phyloP scores from a whole-genome alignment of 2,888 invertebrate species.

The Mongoloraphidia duomilia region DNA sequence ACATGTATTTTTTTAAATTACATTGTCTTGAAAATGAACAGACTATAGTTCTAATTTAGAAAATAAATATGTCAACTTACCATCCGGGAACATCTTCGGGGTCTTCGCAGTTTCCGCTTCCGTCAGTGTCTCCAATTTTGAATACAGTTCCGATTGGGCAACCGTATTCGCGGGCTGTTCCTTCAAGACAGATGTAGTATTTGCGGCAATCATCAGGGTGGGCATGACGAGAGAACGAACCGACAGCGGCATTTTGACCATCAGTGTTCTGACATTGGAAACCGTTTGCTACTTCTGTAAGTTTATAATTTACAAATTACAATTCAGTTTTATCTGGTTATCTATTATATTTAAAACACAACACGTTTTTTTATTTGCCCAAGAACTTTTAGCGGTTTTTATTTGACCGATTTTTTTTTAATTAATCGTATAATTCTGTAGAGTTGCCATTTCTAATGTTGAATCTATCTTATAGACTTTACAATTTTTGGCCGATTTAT shows the following conservation, averaged over 20 bases:
- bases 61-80: constrained; percentile 42
- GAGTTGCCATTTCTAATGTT: too few species aligned
- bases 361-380: too few species aligned
- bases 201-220: constrained; percentile 91
- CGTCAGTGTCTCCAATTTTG: constrained; percentile 83
- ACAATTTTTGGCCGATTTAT: background rate
- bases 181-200: constrained; percentile 88
- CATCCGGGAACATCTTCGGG: constrained; percentile 94
- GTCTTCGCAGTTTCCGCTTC: constrained; percentile 85
- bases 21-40: too few species aligned
- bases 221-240: constrained; percentile 87
- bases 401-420: too few species aligned
- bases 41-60: constrained; percentile 14
- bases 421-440: too few species aligned
- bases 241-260: constrained; percentile 67
- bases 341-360: background rate
- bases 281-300: constrained; percentile 78
- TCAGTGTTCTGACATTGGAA: constrained; percentile 72
- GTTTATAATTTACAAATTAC: background rate
- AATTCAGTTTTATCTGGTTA: background rate
- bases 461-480: too few species aligned
- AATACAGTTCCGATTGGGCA: constrained; percentile 93
- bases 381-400: too few species aligned
- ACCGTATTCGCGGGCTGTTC: constrained; percentile 82
- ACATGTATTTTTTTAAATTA: too few species aligned